Conservation (phyloP, 2,113 vertebrate species). For the Oreochromis spilurus region DNA sequence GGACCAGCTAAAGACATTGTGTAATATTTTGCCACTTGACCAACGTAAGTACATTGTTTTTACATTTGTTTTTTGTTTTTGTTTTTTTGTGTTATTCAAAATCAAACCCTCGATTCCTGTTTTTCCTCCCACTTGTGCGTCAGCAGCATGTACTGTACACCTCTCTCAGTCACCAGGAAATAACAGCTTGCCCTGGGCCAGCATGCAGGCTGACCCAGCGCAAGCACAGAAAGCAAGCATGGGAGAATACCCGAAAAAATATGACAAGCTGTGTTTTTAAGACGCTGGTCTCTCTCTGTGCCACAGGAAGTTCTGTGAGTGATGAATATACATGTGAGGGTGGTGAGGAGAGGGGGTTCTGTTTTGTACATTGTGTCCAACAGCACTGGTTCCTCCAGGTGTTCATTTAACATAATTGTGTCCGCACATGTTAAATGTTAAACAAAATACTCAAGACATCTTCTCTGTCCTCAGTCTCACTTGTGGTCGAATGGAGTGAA, state of each 20-base stretch:
- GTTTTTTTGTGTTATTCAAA: not conserved
- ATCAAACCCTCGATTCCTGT: accelerated
- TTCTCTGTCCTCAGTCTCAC: not conserved
- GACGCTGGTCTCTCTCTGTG: not conserved
- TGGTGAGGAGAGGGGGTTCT: not conserved
- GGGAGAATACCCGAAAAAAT: not conserved
- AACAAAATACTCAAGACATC: not conserved
- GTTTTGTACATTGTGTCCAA: not conserved
- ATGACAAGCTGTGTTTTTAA: not conserved
- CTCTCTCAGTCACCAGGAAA: not conserved
- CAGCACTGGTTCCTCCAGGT: not conserved
- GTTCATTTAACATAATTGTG: not conserved
- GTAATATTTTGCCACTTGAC: not conserved
- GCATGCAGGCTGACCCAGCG: not conserved
- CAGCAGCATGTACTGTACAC: not conserved
- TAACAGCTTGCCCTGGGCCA: not conserved
- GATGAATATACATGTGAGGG: not conserved
- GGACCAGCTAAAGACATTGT: not conserved
- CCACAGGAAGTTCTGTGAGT: not conserved
- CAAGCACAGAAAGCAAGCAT: not conserved
- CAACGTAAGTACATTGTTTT: not conserved
- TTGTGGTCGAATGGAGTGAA: not conserved
- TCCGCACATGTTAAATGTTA: not conserved
- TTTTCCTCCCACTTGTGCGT: not conserved
- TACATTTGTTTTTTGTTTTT: not conserved